Evolutionary conservation across 2,888 invertebrate species (phyloP), one percentile per base, ranked within the genome.

Genomic region (Malthinus flaveolus): DNA sequence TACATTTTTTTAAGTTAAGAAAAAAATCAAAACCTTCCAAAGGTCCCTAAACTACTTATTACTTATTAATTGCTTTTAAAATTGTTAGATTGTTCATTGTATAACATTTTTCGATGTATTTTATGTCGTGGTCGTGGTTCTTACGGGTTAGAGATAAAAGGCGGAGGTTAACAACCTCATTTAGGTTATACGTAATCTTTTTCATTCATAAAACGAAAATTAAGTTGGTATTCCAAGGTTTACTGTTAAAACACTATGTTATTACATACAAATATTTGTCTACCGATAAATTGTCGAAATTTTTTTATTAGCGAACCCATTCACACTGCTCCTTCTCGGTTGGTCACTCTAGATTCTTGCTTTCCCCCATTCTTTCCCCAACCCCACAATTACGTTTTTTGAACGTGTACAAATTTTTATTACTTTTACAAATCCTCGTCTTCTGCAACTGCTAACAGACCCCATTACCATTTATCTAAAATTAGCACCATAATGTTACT

Each of bases 161-260:
- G 37, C 50, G 33, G 44, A 59, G 59, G 59, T 59, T 59, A 59
- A 59, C 48, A 59, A 59, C 59, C 59, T 47, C 55, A 49, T 54
- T 54, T 54, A 49, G 56, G 51, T 34, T 56, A 51, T 39, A 49
- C 47, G 50, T 59, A 54, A 50, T 49, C 51, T 51, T 50, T 55
- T 56, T 55, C 59, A 55, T 59, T 59, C 59, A 59, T 59, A 56
- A 59, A 58, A 58, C 58, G 13, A 51, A 42, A 39, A 42, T 33
- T 13, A 32, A 47, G 33, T 13, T 47, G 34, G 49, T 23, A 49
- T 36, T 35, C 49, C 12, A 49, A 42, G 39, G 39, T 42, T 42
- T 42, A 13, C 9, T 42, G 39, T 42, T 42, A 42, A 42, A 42
- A 42, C 39, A 23, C 39, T 42, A 42, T 42, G 5, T 23, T 23